phyloP scores from a whole-genome alignment of 2,113 vertebrate species.

The Neodontobutis hainanensis region DNA sequence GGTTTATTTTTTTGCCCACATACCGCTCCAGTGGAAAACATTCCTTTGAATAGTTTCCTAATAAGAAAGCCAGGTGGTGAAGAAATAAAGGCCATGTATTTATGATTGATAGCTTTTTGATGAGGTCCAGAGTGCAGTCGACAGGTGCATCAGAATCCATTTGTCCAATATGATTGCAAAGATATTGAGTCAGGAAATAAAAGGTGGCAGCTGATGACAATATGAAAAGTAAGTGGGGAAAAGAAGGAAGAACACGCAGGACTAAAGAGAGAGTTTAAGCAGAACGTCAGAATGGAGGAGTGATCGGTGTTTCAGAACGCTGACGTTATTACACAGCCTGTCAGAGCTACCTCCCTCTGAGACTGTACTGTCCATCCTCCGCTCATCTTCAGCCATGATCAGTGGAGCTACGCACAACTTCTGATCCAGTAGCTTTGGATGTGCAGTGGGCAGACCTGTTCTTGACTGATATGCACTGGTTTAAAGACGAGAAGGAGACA shows the following conservation, averaged over 20 bases:
- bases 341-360: slow-evolving; percentile 48
- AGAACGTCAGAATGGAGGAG: slow-evolving; percentile 37
- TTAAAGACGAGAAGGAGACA: slow-evolving; percentile 8
- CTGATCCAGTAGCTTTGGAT: slow-evolving; percentile 21
- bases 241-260: slow-evolving; percentile 8
- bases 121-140: slow-evolving; percentile 41
- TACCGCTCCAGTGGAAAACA: not conserved
- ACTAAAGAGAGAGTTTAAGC: slow-evolving; percentile 10
- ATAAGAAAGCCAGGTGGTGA: not conserved
- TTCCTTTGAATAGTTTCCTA: too few species aligned
- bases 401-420: slow-evolving; percentile 25
- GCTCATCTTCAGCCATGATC: slow-evolving; percentile 38
- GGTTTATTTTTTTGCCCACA: too few species aligned
- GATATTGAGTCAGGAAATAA: slow-evolving; percentile 16
- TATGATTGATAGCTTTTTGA: slow-evolving; percentile 58
- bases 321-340: slow-evolving; percentile 60
- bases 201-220: slow-evolving; percentile 11
- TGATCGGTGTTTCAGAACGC: slow-evolving; percentile 55
- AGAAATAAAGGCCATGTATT: slow-evolving; percentile 20
- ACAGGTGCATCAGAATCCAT: slow-evolving; percentile 40
- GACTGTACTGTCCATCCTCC: slow-evolving; percentile 26
- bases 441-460: slow-evolving; percentile 14
- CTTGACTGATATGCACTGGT: not conserved
- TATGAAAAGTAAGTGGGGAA: not conserved
- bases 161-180: slow-evolving; percentile 42